These are phyloP conservation scores for Gephyroberyx darwinii DNA, from an alignment of 2,797 vertebrate genomes.

Conservation along the genomic window DNA sequence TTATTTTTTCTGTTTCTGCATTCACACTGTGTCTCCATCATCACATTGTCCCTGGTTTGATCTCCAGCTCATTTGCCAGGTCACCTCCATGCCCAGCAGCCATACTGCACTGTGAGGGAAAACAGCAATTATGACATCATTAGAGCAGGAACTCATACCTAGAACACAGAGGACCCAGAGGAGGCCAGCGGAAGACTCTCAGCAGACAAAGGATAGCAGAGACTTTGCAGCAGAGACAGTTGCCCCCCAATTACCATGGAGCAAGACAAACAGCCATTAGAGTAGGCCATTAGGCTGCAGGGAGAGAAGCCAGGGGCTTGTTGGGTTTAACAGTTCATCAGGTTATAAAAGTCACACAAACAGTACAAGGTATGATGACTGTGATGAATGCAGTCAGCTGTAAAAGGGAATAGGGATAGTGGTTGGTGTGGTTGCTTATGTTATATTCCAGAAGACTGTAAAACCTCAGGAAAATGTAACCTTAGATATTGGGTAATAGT, in stretches of 20 bases:
- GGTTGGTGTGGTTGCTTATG: constrained; percentile 5
- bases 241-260: constrained; percentile 77
- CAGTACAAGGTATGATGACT: constrained; percentile 41
- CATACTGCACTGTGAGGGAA: constrained; percentile 60
- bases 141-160: constrained; percentile 65
- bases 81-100: constrained; percentile 56
- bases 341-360: constrained; percentile 67
- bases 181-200: constrained; percentile 49
- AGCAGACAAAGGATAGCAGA: constrained; percentile 50
- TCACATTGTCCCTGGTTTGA: constrained; percentile 57
- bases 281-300: constrained; percentile 71
- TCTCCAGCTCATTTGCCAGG: constrained; percentile 69
- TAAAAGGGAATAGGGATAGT: constrained; percentile 19
- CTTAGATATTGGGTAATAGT: not conserved
- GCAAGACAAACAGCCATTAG: constrained; percentile 76
- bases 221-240: constrained; percentile 61
- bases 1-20: constrained; percentile 24
- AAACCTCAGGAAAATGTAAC: constrained; percentile 18
- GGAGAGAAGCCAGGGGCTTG: constrained; percentile 57
- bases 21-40: constrained; percentile 47
- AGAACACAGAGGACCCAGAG: constrained; percentile 65
- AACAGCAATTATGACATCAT: constrained; percentile 77
- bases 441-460: constrained; percentile 22
- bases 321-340: constrained; percentile 65
- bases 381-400: constrained; percentile 43